A percentile compares a stretch with the other conserved stretches of the same genome.
Evolutionary conservation across 92 coral and sea anemone genomes (phyloP).

Genomic region (Isaurus tuberculatus): DNA sequence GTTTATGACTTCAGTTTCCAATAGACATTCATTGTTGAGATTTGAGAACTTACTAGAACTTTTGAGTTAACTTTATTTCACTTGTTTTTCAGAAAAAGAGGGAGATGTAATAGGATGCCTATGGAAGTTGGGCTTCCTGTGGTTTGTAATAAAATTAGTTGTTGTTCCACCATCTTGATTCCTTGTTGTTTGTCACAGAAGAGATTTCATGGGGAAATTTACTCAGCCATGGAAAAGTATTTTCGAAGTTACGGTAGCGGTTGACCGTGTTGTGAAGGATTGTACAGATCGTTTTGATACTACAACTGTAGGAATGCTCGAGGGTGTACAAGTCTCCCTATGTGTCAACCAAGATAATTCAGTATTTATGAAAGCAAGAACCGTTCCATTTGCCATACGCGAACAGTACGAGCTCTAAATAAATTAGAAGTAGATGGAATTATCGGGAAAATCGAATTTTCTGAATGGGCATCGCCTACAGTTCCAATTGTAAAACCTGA

Average conservation of each 20-base stretch:
- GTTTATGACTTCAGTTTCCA: too few species aligned
- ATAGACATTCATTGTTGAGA: too few species aligned
- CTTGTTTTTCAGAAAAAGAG: too few species aligned
- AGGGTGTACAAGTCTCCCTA: constrained; percentile 55
- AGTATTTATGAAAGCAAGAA: constrained; percentile 48
- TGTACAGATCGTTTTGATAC: constrained; percentile 53
- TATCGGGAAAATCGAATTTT: constrained; percentile 59
- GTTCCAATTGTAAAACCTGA: constrained; percentile 56
- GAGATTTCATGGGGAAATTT: constrained; percentile 61
- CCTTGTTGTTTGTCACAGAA: too few species aligned
- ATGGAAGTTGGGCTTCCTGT: too few species aligned
- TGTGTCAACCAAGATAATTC: constrained; percentile 16
- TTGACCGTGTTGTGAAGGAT: constrained; percentile 51
- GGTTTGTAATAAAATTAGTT: too few species aligned
- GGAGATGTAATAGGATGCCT: too few species aligned
- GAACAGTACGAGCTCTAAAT: constrained; percentile 48
- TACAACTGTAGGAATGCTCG: constrained; percentile 35
- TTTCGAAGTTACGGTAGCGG: constrained; percentile 39
- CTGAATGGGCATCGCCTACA: constrained; percentile 70
- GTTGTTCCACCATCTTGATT: too few species aligned
- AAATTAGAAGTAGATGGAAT: constrained; percentile 55
- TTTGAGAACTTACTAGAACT: too few species aligned
- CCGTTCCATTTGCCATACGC: constrained; percentile 63
- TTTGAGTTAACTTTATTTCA: too few species aligned
- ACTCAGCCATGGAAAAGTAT: constrained; percentile 56